phyloP scores from a whole-genome alignment of 2,888 invertebrate species.

The Macrosoma leucophasiata region DNA sequence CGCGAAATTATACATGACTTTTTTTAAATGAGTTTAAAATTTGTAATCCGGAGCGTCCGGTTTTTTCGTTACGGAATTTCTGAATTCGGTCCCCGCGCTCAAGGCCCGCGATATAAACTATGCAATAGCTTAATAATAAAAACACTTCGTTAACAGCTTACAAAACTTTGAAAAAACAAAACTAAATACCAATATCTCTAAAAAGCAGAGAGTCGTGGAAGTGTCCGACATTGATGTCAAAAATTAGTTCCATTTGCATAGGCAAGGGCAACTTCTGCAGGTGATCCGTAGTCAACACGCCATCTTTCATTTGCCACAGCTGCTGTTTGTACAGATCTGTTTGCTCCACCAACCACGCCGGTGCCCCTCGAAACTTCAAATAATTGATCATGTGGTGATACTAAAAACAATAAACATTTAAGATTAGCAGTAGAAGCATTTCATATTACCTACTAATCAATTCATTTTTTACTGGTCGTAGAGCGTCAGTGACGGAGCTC shows the following conservation, averaged over 20 bases:
- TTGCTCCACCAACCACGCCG: constrained; percentile 41
- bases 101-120: too few relatives aligned
- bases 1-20: too few relatives aligned
- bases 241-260: constrained; percentile 63
- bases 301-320: constrained; percentile 62
- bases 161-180: background rate
- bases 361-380: constrained; percentile 45
- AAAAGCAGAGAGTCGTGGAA: constrained; percentile 59
- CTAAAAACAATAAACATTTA: constrained; percentile 32
- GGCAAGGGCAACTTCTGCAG: constrained; percentile 50
- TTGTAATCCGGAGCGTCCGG: too few relatives aligned
- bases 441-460: too few relatives aligned
- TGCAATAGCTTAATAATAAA: too few relatives aligned
- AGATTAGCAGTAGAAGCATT: too few relatives aligned
- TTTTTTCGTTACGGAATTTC: too few relatives aligned
- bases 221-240: constrained; percentile 60
- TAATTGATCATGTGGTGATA: constrained; percentile 59
- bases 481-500: too few relatives aligned
- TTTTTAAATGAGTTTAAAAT: too few relatives aligned
- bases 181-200: constrained; percentile 35
- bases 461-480: too few relatives aligned
- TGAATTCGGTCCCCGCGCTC: too few relatives aligned
- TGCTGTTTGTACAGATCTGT: constrained; percentile 51
- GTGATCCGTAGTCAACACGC: constrained; percentile 44
- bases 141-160: too few relatives aligned